phyloP scores from a whole-genome alignment of 2,113 vertebrate species.

The Phaethon lepturus region DNA sequence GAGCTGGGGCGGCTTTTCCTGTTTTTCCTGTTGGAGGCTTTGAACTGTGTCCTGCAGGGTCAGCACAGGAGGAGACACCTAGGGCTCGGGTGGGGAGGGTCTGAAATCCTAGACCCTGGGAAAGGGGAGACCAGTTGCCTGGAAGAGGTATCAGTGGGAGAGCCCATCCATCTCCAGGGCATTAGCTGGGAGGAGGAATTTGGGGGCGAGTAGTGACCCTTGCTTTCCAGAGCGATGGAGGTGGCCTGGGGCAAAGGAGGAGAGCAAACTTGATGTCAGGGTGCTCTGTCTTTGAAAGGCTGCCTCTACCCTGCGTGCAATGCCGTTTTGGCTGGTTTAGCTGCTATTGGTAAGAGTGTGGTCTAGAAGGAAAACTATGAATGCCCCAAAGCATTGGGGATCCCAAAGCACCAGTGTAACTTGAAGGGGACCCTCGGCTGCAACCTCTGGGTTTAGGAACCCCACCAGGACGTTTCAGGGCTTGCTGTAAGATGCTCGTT shows the following conservation, averaged over 20 bases:
- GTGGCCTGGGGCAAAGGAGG: not conserved
- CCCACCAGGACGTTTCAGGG: not conserved
- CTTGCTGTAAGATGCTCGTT: not conserved
- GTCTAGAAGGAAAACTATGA: not conserved
- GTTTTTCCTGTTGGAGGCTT: constrained; percentile 73
- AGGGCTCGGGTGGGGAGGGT: constrained; percentile 5
- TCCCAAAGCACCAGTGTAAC: not conserved
- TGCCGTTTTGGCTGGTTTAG: not conserved
- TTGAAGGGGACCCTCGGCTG: not conserved
- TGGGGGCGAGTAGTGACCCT: not conserved
- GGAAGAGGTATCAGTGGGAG: not conserved
- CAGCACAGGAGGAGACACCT: constrained; percentile 32
- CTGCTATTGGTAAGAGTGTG: not conserved
- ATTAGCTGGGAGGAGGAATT: not conserved
- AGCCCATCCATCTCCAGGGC: not conserved
- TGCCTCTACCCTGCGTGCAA: fast-evolving
- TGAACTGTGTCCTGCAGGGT: constrained; percentile 74
- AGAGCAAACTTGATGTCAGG: not conserved
- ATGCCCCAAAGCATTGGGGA: not conserved
- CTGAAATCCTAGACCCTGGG: constrained; percentile 66
- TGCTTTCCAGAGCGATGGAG: not conserved
- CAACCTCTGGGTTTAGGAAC: not conserved
- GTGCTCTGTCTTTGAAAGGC: not conserved
- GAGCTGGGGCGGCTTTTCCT: constrained; percentile 59
- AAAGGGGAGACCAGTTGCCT: not conserved